phyloP scores from a whole-genome alignment of 2,797 vertebrate species.

The Sebastes itinus region DNA sequence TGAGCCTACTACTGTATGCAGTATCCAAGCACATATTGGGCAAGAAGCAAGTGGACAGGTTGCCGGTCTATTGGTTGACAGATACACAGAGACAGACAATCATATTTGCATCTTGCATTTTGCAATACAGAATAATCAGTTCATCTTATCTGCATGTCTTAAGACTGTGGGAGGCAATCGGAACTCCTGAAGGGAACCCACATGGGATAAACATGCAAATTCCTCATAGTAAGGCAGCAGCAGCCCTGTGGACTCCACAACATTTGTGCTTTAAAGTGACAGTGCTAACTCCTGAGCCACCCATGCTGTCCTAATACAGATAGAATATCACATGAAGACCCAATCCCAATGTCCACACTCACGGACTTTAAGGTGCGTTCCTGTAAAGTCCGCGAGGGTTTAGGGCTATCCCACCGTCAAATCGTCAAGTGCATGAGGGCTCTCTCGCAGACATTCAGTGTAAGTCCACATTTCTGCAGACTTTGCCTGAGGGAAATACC shows the following conservation, averaged over 20 bases:
- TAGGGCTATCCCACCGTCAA: too few species aligned
- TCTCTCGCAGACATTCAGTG: too few species aligned
- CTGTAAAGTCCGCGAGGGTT: too few species aligned
- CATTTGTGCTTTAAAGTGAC: not conserved
- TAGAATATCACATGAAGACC: not conserved
- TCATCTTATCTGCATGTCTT: not conserved
- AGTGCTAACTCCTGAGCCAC: not conserved
- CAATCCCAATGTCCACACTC: too few species aligned
- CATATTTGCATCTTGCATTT: not conserved
- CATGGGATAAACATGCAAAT: conserved; percentile 7
- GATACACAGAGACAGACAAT: not conserved
- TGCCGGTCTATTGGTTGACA: not conserved
- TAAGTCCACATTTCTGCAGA: too few species aligned
- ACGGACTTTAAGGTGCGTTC: too few species aligned
- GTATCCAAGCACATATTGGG: not conserved
- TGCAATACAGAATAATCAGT: not conserved
- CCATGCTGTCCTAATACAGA: not conserved
- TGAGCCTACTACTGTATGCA: not conserved
- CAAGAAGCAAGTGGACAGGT: not conserved
- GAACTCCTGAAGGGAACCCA: not conserved
- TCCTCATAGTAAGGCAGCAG: not conserved
- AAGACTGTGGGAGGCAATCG: not conserved
- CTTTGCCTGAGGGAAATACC: too few species aligned
- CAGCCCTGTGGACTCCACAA: not conserved
- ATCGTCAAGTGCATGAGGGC: too few species aligned